These are phyloP conservation scores for Argyrosomus regius DNA, from an alignment of 2,797 vertebrate species.

Conservation along the genomic window DNA sequence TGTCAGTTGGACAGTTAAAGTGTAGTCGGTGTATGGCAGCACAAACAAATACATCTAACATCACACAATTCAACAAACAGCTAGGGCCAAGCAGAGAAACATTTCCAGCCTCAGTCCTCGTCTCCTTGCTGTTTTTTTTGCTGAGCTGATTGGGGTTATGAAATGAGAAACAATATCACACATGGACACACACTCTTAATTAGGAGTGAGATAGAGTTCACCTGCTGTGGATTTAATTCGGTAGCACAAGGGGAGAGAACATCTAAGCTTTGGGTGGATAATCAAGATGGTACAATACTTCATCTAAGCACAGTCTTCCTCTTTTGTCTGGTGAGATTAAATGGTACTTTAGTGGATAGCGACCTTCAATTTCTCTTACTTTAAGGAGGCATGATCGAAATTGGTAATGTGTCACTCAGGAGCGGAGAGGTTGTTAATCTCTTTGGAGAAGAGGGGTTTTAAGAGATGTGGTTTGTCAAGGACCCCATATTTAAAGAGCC, in stretches of 20 bases:
- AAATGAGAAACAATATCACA: slow-evolving; percentile 75
- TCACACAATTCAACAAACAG: slow-evolving; percentile 7
- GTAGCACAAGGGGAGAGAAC: slow-evolving; percentile 58
- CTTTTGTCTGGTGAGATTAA: slow-evolving; percentile 71
- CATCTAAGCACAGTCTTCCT: slow-evolving; percentile 49
- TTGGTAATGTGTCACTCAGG: slow-evolving; percentile 58
- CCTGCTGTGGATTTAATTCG: slow-evolving; percentile 68
- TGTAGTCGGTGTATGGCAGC: background rate
- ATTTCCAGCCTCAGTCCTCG: slow-evolving; percentile 23
- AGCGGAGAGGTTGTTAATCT: slow-evolving; percentile 47
- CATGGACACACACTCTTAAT: slow-evolving; percentile 77
- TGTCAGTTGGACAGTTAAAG: slow-evolving; percentile 1
- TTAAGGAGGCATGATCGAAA: slow-evolving; percentile 65
- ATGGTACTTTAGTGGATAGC: slow-evolving; percentile 58
- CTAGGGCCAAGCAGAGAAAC: slow-evolving; percentile 16
- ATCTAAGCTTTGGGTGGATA: slow-evolving; percentile 64
- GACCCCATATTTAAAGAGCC: slow-evolving; percentile 23
- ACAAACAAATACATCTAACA: slow-evolving; percentile 14
- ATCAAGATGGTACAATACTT: slow-evolving; percentile 60
- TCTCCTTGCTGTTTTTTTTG: slow-evolving; percentile 21
- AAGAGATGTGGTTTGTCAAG: slow-evolving; percentile 16
- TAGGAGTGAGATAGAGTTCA: slow-evolving; percentile 73
- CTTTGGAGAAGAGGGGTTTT: slow-evolving; percentile 9
- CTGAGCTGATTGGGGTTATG: slow-evolving; percentile 39
- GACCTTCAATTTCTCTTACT: slow-evolving; percentile 61